Conservation (phyloP, 2,888 invertebrate genomes). For the Melieria picta region DNA sequence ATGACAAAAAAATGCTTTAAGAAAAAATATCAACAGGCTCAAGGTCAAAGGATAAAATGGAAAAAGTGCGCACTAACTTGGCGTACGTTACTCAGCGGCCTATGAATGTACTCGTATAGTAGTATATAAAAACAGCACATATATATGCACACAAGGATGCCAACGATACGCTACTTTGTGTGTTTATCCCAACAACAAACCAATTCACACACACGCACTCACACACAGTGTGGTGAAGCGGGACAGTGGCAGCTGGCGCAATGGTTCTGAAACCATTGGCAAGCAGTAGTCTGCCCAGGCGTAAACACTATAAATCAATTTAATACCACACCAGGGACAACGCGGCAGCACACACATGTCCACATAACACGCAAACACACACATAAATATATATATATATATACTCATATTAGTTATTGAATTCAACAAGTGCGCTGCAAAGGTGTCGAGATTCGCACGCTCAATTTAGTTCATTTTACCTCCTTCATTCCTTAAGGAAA, state of each 20-base stretch:
- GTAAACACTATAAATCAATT: conserved; percentile 54
- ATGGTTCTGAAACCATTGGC: conserved; percentile 12
- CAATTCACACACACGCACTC: background rate
- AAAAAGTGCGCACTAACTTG: background rate
- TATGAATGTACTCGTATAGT: background rate
- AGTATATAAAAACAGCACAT: background rate
- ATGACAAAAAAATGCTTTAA: background rate
- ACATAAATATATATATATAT: no score
- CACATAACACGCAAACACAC: background rate
- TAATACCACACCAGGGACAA: conserved; percentile 48
- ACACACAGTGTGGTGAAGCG: background rate
- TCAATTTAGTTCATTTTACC: no score
- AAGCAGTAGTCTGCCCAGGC: no score
- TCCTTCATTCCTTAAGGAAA: no score
- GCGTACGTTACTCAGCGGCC: background rate
- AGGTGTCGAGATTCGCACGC: no score
- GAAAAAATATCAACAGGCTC: conserved; percentile 4
- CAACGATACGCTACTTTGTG: background rate
- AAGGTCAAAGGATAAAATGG: background rate
- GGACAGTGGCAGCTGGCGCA: background rate
- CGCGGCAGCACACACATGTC: no score
- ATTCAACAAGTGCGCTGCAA: no score
- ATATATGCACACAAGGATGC: background rate
- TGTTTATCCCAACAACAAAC: background rate
- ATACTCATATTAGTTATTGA: no score